Conservation (phyloP, 2,113 vertebrate species). For the Neotoma lepida region DNA sequence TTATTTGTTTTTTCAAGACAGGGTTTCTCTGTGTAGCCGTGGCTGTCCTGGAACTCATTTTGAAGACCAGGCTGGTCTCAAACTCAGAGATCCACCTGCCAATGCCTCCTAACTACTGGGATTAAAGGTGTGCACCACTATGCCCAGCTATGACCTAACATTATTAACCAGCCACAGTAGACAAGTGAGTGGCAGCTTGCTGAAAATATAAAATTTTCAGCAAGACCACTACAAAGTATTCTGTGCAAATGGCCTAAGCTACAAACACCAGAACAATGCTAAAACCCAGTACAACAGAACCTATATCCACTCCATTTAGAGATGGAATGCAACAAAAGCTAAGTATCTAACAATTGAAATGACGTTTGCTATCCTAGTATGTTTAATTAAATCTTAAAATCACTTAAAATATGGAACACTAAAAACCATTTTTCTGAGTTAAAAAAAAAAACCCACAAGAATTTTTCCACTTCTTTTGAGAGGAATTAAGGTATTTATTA, state of each 20-base stretch:
- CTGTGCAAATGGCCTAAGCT: neutral
- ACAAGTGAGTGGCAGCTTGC: neutral
- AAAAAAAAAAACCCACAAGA: neutral
- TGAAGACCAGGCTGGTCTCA: neutral
- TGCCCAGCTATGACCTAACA: rapidly evolving
- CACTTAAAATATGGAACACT: neutral
- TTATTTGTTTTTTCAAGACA: neutral
- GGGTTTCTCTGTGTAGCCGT: neutral
- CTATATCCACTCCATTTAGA: neutral
- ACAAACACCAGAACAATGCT: neutral
- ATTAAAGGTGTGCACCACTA: neutral
- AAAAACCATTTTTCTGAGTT: neutral
- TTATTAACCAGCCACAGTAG: neutral
- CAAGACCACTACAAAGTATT: neutral
- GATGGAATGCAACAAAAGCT: neutral
- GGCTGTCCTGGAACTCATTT: neutral
- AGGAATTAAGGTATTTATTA: neutral
- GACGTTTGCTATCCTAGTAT: neutral
- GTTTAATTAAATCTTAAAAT: neutral
- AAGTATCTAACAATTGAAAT: neutral
- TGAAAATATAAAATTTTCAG: neutral
- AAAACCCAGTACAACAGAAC: neutral
- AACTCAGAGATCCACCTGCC: neutral
- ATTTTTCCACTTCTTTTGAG: neutral
- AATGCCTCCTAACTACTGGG: neutral